Base-by-base conservation (phyloP, 1,140 invertebrate species). In the Nylanderia fulva region DNA sequence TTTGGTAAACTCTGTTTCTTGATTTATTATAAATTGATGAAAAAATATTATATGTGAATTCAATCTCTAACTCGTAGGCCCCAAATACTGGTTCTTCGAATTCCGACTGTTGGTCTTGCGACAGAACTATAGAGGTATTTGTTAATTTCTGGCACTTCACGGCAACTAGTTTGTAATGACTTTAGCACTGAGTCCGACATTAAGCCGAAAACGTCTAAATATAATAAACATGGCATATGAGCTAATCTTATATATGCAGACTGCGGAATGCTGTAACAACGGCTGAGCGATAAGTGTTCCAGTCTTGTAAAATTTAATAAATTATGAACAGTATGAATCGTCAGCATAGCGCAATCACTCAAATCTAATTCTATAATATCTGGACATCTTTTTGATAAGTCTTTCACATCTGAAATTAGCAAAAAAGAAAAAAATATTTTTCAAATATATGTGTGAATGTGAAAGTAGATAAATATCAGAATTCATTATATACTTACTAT, bases 11-110 rank as follows among this genome's bases (percentile, higher is more conserved):
- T 58, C 68, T 39, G 48, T 21, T 33, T 3, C 48, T 83, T 21
- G 11, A 60, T 42, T 60, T 56, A 42, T 39, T 76, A 18, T 39
- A 42, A 45, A 56, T 36, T 58, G 71, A 11, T n/a, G 29, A 60
- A 11, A 60, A 11, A 63, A 9, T 7, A 29, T 72, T 39, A 54
- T 27, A 54, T 61, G 48, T 60, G 82, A 69, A 33, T 83, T 95
- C 90, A 98, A 94, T 98, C 98, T 92, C 98, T 95, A 52, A 98
- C 98, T 85, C 97, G 94, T 7, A 98, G 94, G 2, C 97, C 97
- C 98, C 98, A 99, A 91, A 99, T 97, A 36, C 98, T 98, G 0
- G 98, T 98, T 89, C 98, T 95, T 87, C 97, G 94, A 15, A 97
- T 96, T 1, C 98, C 98, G 13, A 98, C 98, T 0, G 98, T 99